Base-by-base conservation (phyloP, 2,797 vertebrate species). In the Poeciliopsis gracilis region DNA sequence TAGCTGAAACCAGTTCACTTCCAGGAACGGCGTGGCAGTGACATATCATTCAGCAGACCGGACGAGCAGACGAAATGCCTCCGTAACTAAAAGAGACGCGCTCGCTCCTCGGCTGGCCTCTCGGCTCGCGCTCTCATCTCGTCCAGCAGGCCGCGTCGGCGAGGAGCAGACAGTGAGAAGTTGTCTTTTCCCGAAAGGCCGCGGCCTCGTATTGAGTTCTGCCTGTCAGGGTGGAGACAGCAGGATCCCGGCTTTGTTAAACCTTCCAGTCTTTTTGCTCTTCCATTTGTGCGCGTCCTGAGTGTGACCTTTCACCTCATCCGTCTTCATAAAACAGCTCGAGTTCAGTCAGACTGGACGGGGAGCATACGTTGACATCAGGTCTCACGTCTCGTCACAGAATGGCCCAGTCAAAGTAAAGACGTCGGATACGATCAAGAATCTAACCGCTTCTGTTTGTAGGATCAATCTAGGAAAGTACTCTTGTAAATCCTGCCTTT, bases 1-100 rank as follows among this genome's bases (percentile, higher is more conserved):
- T 86, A 88, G 72, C 82, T 86, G 72, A 89, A 88, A 88, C 85
- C 66, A 79, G 83, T 86, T 84, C 79, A 85, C 82, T 83, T 86
- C 82, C 88, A 87, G 88, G 82, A 91, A 84, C 74, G 81, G 85
- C 76, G 25, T 15, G 53, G 23, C 75, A 47, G 61, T 59, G 76
- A 70, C 82, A 61, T 83, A 61, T 83, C 71, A 51, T 73, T 81
- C 75, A 71, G 77, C 67, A 28, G 41, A 70, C 38, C 3, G 41
- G 67, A 84, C 61, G 25, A 70, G 77, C 30, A 53, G 82, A 81
- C 72, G 28, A 83, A 79, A 77, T n/a, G 47, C 61, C 80, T 43
- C 81, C 76, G 78, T 79, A 74, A 77, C 75, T 73, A 55, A 53
- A 86, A 67, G 73, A 79, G 20, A 15, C 13, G 5, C 70, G 70